These are phyloP conservation scores for Coronaproctus castanopsis DNA, from an alignment of 2,888 invertebrate genomes.

Conservation along the genomic window DNA sequence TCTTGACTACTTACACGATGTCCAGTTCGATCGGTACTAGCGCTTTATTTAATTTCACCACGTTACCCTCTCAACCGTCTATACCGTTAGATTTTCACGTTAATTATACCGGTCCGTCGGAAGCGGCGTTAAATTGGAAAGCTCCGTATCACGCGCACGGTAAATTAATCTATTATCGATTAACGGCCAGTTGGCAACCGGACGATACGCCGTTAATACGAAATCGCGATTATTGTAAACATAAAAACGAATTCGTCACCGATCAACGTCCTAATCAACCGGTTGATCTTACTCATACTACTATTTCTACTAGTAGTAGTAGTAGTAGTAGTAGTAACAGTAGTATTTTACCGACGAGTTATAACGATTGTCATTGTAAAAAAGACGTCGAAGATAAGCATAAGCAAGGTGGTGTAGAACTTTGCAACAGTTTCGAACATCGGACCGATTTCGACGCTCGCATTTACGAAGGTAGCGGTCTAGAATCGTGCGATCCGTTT, in stretches of 20 bases:
- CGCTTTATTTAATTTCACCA: constrained; percentile 30
- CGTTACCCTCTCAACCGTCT: constrained; percentile 28
- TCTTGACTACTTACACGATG: constrained; percentile 43
- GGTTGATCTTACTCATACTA: not conserved
- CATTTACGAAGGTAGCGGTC: not conserved
- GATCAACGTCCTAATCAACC: not conserved
- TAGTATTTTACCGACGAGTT: not conserved
- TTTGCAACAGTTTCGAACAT: constrained; percentile 8
- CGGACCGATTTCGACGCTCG: not conserved
- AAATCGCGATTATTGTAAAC: constrained; percentile 22
- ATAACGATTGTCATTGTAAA: not conserved
- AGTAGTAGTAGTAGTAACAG: not conserved
- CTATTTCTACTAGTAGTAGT: not conserved
- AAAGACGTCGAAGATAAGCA: not conserved
- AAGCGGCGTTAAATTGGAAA: constrained; percentile 36
- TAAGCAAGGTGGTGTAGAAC: not conserved
- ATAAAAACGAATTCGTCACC: not conserved
- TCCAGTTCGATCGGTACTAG: constrained; percentile 28
- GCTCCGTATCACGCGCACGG: constrained; percentile 39
- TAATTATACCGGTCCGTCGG: constrained; percentile 25
- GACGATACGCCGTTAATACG: constrained; percentile 21
- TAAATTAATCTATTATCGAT: constrained; percentile 33
- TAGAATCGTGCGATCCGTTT: constrained; percentile 7
- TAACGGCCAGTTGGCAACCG: constrained; percentile 23
- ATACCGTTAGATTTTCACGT: constrained; percentile 25